Percentiles rank a stretch among this genome's conserved stretches.
phyloP scores from a whole-genome alignment of 2,888 invertebrate genomes.

The Temnothorax unifasciatus region DNA sequence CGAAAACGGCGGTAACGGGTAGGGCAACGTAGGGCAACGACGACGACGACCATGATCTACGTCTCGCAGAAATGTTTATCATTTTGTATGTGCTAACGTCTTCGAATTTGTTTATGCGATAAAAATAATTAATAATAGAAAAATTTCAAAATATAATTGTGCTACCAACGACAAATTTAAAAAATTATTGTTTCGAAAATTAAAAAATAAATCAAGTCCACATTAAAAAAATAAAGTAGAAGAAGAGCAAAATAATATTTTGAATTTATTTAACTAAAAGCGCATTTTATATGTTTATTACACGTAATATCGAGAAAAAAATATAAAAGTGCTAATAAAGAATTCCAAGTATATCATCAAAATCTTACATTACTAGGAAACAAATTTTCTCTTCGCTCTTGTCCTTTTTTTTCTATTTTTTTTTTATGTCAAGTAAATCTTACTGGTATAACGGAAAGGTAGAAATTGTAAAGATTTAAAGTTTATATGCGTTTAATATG shows the following conservation, averaged over 20 bases:
- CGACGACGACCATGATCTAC: slow-evolving; percentile 33
- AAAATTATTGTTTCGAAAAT: not conserved
- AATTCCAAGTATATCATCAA: not conserved
- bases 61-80: slow-evolving; percentile 11
- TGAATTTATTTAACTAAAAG: not conserved
- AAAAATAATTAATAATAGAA: not conserved
- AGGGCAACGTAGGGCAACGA: slow-evolving; percentile 1
- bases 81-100: not conserved
- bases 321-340: not conserved
- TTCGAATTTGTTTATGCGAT: not conserved
- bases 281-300: not conserved
- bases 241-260: not conserved
- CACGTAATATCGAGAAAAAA: not conserved
- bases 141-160: not conserved
- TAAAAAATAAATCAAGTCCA: not conserved
- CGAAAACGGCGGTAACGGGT: slow-evolving; percentile 19
- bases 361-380: not conserved
- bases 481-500: not conserved
- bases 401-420: not conserved
- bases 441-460: not conserved
- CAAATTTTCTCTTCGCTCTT: not conserved
- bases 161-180: not conserved
- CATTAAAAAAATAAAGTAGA: not conserved
- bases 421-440: not conserved
- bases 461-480: not conserved